Evolutionary conservation across 2,113 vertebrate genomes (phyloP).

Genomic region (Scartelaos histophorus): DNA sequence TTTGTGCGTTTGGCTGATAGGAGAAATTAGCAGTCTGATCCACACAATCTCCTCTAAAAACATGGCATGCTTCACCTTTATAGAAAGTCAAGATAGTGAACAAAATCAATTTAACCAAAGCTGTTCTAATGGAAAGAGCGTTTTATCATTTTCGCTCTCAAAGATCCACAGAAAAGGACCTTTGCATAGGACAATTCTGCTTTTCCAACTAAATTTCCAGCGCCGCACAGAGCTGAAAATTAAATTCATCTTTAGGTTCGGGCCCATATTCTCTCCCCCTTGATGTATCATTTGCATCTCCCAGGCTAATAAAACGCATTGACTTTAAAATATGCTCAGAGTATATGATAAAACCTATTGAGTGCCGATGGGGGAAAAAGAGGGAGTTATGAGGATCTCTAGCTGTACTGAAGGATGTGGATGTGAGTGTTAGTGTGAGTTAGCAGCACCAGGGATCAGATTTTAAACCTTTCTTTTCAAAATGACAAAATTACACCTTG

Average conservation of each 20-base stretch:
- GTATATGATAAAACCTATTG: constrained; percentile 16
- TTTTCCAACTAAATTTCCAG: neutral
- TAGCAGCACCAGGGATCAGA: no score
- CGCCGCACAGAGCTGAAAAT: neutral
- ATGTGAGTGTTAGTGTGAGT: no score
- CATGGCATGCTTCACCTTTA: constrained; percentile 2
- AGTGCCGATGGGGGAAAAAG: constrained; percentile 17
- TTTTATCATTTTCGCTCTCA: neutral
- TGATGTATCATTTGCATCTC: constrained; percentile 45
- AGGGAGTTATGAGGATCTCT: neutral
- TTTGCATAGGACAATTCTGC: constrained; percentile 1
- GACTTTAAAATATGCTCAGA: constrained; percentile 15
- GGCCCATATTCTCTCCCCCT: neutral
- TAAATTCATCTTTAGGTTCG: constrained; percentile 18
- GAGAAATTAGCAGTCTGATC: constrained; percentile 1
- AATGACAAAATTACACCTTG: no score
- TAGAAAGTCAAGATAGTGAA: constrained; percentile 1
- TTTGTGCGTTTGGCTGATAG: neutral
- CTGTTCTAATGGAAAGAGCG: neutral
- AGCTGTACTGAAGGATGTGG: no score
- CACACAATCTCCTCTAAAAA: neutral
- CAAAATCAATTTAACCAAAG: neutral
- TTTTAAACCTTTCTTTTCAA: no score
- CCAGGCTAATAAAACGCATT: constrained; percentile 15
- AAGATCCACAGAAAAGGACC: neutral